Conservation (phyloP, 2,113 vertebrate species). For the Calyptommatus sinebrachiatus region DNA sequence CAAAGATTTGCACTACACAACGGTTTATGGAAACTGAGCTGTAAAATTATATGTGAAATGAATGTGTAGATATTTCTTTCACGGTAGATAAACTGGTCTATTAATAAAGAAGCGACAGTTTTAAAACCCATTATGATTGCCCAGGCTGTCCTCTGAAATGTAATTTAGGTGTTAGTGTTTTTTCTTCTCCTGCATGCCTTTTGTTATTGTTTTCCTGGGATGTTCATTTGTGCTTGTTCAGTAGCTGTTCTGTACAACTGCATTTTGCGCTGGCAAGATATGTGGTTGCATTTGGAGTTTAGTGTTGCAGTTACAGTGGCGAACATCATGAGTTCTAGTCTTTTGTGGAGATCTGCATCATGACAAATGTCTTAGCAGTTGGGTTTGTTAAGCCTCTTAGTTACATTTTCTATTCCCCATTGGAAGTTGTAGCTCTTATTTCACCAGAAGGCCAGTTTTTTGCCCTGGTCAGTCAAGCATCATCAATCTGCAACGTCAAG, state of each 20-base stretch:
- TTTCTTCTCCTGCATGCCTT: constrained; percentile 4
- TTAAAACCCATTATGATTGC: constrained; percentile 32
- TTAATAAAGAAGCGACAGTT: constrained; percentile 12
- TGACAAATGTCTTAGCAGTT: constrained; percentile 41
- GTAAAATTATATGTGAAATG: too few species aligned
- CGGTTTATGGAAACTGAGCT: too few species aligned
- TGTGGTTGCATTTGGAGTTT: constrained; percentile 31
- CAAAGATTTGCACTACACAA: too few species aligned
- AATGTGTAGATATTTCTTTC: too few species aligned
- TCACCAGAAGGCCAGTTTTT: constrained; percentile 54
- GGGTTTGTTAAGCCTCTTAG: constrained; percentile 59
- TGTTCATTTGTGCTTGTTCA: constrained; percentile 9
- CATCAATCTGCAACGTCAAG: constrained; percentile 68
- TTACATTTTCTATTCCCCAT: constrained; percentile 47
- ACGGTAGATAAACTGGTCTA: neutral
- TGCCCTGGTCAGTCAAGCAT: constrained; percentile 54
- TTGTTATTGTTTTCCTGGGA: constrained; percentile 11
- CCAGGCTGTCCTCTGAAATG: constrained; percentile 21
- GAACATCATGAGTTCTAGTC: constrained; percentile 26
- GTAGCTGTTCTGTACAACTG: constrained; percentile 19
- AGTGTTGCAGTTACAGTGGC: constrained; percentile 7
- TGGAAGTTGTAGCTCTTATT: constrained; percentile 37
- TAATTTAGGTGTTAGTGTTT: neutral
- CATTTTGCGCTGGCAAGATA: neutral
- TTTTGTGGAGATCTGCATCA: constrained; percentile 5